phyloP scores from a whole-genome alignment of 2,888 invertebrate species.

The Cetonia aurata region DNA sequence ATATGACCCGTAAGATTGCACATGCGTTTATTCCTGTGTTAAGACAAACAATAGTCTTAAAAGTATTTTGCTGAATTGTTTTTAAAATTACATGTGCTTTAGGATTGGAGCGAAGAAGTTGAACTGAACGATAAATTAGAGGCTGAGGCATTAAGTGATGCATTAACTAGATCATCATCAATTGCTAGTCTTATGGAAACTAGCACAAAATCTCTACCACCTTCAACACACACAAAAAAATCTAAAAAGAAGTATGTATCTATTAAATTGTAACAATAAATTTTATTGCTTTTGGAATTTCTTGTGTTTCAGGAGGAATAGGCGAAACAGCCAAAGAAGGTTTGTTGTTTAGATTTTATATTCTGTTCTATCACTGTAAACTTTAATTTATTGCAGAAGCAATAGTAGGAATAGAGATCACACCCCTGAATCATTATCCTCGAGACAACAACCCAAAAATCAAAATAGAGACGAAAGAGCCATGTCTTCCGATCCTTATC shows the following conservation, averaged over 20 bases:
- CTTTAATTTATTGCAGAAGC: slow-evolving; percentile 52
- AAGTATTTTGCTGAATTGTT: neutral
- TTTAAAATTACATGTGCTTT: slow-evolving; percentile 44
- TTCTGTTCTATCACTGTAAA: neutral
- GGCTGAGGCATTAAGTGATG: slow-evolving; percentile 65
- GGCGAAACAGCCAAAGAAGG: slow-evolving; percentile 56
- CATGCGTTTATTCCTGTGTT: neutral
- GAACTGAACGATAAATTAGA: slow-evolving; percentile 69
- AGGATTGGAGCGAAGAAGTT: slow-evolving; percentile 76
- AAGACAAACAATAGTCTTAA: neutral
- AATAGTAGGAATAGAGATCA: slow-evolving; percentile 59
- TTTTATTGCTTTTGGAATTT: neutral
- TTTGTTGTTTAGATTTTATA: slow-evolving; percentile 44
- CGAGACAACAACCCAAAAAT: slow-evolving; percentile 41
- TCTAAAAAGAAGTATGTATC: slow-evolving; percentile 60
- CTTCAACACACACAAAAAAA: slow-evolving; percentile 52
- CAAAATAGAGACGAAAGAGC: slow-evolving; percentile 43
- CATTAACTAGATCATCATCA: slow-evolving; percentile 70
- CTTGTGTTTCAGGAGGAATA: slow-evolving; percentile 42
- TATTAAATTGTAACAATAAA: slow-evolving; percentile 15
- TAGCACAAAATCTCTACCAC: slow-evolving; percentile 58
- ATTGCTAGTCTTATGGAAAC: slow-evolving; percentile 67
- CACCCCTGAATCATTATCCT: slow-evolving; percentile 53
- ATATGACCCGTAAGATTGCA: too few relatives aligned
- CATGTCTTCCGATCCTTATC: slow-evolving; percentile 41